Conservation (phyloP, 2,113 vertebrate genomes). For the Oncorhynchus masou region DNA sequence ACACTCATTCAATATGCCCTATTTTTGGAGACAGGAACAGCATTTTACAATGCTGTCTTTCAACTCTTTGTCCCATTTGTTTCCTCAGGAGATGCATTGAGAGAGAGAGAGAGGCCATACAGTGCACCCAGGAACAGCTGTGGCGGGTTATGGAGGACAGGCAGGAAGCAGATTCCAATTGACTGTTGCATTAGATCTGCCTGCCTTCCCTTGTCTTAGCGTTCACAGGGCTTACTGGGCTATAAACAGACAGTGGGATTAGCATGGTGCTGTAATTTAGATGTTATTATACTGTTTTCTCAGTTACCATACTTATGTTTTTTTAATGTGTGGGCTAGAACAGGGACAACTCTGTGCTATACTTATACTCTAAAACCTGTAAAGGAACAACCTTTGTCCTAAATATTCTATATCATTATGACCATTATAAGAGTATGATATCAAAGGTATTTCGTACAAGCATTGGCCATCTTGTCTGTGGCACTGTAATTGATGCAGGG, state of each 20-base stretch:
- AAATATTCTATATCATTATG: too few species aligned
- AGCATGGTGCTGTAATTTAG: neutral
- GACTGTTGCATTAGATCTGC: constrained; percentile 55
- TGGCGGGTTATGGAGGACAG: constrained; percentile 46
- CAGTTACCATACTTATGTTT: neutral
- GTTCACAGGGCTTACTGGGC: constrained; percentile 2
- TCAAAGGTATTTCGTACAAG: too few species aligned
- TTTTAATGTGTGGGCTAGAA: too few species aligned
- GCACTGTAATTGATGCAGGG: too few species aligned
- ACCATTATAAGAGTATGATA: too few species aligned
- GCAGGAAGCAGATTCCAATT: constrained; percentile 44
- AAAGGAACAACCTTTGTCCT: too few species aligned
- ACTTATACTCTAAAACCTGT: too few species aligned
- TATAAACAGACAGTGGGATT: constrained; percentile 1
- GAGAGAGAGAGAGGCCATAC: neutral
- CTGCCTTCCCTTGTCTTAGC: constrained; percentile 32
- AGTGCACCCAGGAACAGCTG: constrained; percentile 51
- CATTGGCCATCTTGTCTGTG: too few species aligned
- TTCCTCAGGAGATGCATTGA: constrained; percentile 20
- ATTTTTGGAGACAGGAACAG: constrained; percentile 26
- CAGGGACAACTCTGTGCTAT: too few species aligned
- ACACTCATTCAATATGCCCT: neutral
- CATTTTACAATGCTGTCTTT: constrained; percentile 37
- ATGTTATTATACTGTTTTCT: neutral
- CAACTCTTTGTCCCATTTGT: constrained; percentile 35